Percentiles rank a stretch among this genome's conserved stretches.
Evolutionary conservation across 2,797 vertebrate species (phyloP).

Genomic region (Leptoclinus maculatus): DNA sequence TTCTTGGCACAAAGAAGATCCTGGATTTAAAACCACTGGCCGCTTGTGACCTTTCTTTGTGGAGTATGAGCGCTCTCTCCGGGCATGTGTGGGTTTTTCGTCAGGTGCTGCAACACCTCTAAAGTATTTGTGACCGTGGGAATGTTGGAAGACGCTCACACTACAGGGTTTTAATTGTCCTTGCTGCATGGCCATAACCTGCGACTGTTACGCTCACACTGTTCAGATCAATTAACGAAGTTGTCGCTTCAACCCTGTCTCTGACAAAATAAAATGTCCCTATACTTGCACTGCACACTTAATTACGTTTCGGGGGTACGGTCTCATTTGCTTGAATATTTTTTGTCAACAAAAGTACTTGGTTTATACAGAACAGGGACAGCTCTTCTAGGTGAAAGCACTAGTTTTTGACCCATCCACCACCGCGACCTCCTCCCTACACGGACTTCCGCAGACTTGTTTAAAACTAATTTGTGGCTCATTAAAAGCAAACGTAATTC

Average conservation of each 20-base stretch:
- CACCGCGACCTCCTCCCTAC: too few species aligned
- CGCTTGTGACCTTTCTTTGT: background rate
- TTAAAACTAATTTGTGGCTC: too few species aligned
- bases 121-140: background rate
- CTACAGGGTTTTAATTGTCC: background rate
- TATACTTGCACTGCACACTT: too few species aligned
- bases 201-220: background rate
- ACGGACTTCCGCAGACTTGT: too few species aligned
- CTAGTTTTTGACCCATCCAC: too few species aligned
- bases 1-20: constrained; percentile 3
- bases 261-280: too few species aligned
- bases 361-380: too few species aligned
- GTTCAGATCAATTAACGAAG: background rate
- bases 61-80: background rate
- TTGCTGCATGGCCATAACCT: background rate
- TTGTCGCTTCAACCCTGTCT: background rate
- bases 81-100: background rate
- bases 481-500: background rate
- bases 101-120: background rate
- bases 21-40: background rate
- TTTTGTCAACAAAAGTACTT: background rate
- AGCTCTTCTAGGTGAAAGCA: too few species aligned
- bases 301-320: background rate
- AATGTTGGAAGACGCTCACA: background rate
- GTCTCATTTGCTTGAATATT: too few species aligned